phyloP scores from a whole-genome alignment of 2,888 invertebrate species.

The Bombyx huttoni region DNA sequence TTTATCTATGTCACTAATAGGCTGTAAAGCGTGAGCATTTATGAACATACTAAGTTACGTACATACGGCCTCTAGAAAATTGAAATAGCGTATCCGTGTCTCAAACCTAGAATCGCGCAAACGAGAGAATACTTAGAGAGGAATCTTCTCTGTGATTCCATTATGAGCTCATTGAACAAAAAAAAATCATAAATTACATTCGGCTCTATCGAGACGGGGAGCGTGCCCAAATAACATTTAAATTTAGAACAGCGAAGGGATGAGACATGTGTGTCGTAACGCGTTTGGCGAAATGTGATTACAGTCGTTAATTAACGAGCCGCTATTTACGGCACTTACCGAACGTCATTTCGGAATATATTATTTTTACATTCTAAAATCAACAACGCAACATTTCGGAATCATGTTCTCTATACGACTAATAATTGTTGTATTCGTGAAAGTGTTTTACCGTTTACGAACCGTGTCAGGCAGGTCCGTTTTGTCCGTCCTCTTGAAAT shows the following conservation, averaged over 20 bases:
- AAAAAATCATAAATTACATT: conserved; percentile 59
- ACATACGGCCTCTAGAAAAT: too few species aligned
- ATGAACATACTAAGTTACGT: too few species aligned
- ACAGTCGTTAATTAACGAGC: conserved; percentile 66
- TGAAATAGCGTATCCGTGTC: too few species aligned
- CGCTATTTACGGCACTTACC: conserved; percentile 49
- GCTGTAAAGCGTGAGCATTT: too few species aligned
- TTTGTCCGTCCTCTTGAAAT: conserved; percentile 62
- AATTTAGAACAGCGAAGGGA: conserved; percentile 70
- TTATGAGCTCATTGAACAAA: conserved; percentile 13
- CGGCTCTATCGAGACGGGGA: conserved; percentile 54
- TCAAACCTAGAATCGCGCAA: too few species aligned
- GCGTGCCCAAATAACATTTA: conserved; percentile 63
- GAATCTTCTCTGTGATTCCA: neutral
- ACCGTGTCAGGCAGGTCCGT: conserved; percentile 53
- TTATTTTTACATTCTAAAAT: conserved; percentile 33
- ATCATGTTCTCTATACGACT: conserved; percentile 45
- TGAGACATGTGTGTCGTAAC: conserved; percentile 70
- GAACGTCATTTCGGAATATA: conserved; percentile 43
- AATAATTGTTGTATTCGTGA: conserved; percentile 56
- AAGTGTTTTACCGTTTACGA: conserved; percentile 67
- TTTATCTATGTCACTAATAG: too few species aligned
- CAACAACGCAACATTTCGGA: conserved; percentile 27
- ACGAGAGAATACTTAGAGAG: too few species aligned
- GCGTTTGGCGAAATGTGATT: conserved; percentile 72